Base-by-base conservation (phyloP, 64 coral and sea anemone genomes). In the Stichodactyla helianthus region DNA sequence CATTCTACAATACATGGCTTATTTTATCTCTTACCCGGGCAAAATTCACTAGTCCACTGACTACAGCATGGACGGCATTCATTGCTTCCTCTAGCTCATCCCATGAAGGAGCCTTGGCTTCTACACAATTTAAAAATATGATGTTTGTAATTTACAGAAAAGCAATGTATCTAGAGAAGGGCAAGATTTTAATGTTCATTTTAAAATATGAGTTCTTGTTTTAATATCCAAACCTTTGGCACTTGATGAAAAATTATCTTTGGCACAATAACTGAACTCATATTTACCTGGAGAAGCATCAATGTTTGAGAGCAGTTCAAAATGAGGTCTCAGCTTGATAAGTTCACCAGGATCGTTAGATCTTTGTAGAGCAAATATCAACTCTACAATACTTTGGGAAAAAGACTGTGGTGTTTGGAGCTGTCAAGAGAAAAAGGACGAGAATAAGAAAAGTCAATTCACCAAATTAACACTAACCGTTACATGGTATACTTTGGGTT, bases 271-370 rank as follows among this genome's bases (percentile, higher is more conserved):
- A 63, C n/a, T 71, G 9, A 6, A n/a, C 20, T 71, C 6, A 44
- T 13, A 83, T 50, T 51, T 80, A 98, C 96, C 96, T 98, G 96
- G 96, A 55, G 96, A 94, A 14, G 93, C 88, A 88, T 98, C 96
- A 90, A 98, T 95, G 71, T 92, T 85, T 71, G 96, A 98, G 5
- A 98, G 85, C 19, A 94, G 68, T 77, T 98, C 93, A 90, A 98
- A 98, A 59, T 98, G 89, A 17, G 68, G 70, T 61, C 93, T 89
- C 13, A 98, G 88, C 57, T 92, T 87, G 58, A 89, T 92, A 4
- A 98, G 90, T 62, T 98, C 86, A 17, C 93, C 96, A 6, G 96
- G 96, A n/a, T 98, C 96, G 5, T 92, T 91, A 20, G 96, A 98
- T 84, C 96, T 87, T 71, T 95, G 92, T 22, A 98, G 58, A 22